Base-by-base conservation (phyloP, 2,113 vertebrate genomes). In the Baryphthengus martii region DNA sequence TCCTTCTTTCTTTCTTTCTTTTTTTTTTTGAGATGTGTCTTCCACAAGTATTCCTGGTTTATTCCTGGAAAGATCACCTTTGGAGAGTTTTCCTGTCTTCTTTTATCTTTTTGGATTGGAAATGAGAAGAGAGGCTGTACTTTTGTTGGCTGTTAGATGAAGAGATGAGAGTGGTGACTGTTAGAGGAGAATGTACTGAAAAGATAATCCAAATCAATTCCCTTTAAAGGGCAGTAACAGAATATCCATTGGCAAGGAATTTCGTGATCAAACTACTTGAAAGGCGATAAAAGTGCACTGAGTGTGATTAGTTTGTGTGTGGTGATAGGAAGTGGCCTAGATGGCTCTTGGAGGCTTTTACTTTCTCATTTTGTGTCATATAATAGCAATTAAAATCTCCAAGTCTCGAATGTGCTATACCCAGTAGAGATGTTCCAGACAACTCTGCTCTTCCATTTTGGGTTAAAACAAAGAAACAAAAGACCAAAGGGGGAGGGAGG, bases 401-500 rank as follows among this genome's bases (percentile, higher is more conserved):
- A 17, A 15, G 40, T 40, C 16, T 52, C 37, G 77, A 73, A 61
- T 49, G 39, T 44, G 0, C 0, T 59, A 17, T 35, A 14, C n/a
- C n/a, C n/a, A n/a, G n/a, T 49, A 26, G 11, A 33, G 14, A 37
- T 44, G 12, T 85, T 74, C 8, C 8, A 40, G 42, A 40, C 1
- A 45, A 35, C 31, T 78, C 61, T 62, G 7, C 17, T n/a, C 7
- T 58, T 71, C 33, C 6, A 1, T 79, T 72, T 35, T 40, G 13
- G 5, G 19, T 62, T 78, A 78, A 74, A 82, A 18, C 20, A 65
- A 53, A 11, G 3, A 18, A 76, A 33, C 1, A 47, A 62, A 83
- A 52, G n/a, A n/a, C n/a, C n/a, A n/a, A 61, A 77, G 7, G 3
- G 1, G 3, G 8, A 29, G 5, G 26, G 17, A 14, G 9, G 5